phyloP scores from a whole-genome alignment of 2,797 vertebrate genomes.

The Petrocephalus schoutedeni region DNA sequence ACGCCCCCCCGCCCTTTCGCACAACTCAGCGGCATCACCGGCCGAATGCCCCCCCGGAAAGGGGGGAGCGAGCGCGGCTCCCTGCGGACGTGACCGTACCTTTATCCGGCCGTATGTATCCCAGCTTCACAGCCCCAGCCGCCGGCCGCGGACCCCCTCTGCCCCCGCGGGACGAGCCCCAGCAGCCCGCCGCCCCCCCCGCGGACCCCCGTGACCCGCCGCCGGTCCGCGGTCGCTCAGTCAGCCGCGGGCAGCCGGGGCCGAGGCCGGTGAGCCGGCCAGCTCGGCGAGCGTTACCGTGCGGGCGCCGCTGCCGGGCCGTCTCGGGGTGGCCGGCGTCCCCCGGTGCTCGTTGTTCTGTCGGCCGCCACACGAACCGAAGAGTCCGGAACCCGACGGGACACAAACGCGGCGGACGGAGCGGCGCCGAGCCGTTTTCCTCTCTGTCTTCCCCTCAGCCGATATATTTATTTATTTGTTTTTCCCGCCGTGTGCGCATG shows the following conservation, averaged over 20 bases:
- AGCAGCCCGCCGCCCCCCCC: neutral
- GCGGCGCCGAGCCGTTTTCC: conserved; percentile 40
- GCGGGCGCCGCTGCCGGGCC: neutral
- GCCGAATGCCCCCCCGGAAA: conserved; percentile 4
- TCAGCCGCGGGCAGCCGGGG: neutral
- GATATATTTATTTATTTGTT: conserved; percentile 1
- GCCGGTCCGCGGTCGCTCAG: neutral
- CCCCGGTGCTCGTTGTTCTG: neutral
- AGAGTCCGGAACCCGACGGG: conserved; percentile 34
- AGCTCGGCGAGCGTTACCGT: neutral
- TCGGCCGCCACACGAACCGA: conserved; percentile 31
- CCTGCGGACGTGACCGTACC: neutral
- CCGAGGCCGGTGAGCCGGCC: neutral
- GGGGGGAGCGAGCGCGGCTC: conserved; percentile 3
- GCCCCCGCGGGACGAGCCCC: neutral
- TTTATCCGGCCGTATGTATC: neutral
- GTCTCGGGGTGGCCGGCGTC: neutral
- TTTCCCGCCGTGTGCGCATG: conserved; percentile 25
- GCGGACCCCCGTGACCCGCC: neutral
- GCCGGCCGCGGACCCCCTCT: conserved; percentile 21
- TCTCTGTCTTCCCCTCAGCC: neutral
- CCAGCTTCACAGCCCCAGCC: neutral
- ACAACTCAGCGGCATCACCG: neutral
- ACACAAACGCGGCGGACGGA: conserved; percentile 36
- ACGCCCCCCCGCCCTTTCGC: conserved; percentile 5